A percentile compares a stretch with the other conserved stretches of the same genome.
These are phyloP conservation scores for Lysiphlebus fabarum DNA, from an alignment of 1,140 invertebrate species.

Conservation along the genomic window DNA sequence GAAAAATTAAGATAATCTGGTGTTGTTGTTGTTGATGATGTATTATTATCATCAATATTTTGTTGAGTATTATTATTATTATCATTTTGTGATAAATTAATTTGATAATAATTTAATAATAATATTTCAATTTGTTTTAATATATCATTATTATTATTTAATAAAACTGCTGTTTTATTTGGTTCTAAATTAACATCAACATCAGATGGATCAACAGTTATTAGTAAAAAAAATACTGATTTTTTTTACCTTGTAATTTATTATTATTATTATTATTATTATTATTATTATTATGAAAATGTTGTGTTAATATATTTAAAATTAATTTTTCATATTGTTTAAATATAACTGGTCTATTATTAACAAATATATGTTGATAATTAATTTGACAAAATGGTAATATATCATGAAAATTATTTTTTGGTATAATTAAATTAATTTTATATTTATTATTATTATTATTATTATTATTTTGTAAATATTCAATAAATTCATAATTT, in stretches of 20 bases:
- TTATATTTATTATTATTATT: too few relatives aligned
- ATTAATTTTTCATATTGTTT: constrained; percentile 61
- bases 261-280: too few relatives aligned
- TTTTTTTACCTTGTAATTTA: constrained; percentile 40
- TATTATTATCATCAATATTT: neutral
- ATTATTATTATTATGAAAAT: constrained; percentile 34
- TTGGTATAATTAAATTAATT: constrained; percentile 57
- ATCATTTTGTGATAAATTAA: constrained; percentile 12
- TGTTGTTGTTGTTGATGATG: neutral
- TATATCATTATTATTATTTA: constrained; percentile 53
- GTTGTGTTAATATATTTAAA: constrained; percentile 31
- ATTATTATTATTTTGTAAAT: too few relatives aligned
- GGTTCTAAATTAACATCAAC: constrained; percentile 67
- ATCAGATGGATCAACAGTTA: constrained; percentile 51
- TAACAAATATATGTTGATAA: constrained; percentile 55
- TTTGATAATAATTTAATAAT: constrained; percentile 39
- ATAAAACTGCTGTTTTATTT: constrained; percentile 61
- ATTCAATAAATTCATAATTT: constrained; percentile 48
- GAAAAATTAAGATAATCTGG: too few relatives aligned
- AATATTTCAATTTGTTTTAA: constrained; percentile 32
- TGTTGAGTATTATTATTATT: neutral
- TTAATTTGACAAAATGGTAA: constrained; percentile 40
- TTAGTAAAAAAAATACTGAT: constrained; percentile 50
- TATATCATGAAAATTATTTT: constrained; percentile 43
- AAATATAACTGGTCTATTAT: constrained; percentile 59